Conservation (phyloP, 2,888 invertebrate genomes). For the Tinea trinotella region DNA sequence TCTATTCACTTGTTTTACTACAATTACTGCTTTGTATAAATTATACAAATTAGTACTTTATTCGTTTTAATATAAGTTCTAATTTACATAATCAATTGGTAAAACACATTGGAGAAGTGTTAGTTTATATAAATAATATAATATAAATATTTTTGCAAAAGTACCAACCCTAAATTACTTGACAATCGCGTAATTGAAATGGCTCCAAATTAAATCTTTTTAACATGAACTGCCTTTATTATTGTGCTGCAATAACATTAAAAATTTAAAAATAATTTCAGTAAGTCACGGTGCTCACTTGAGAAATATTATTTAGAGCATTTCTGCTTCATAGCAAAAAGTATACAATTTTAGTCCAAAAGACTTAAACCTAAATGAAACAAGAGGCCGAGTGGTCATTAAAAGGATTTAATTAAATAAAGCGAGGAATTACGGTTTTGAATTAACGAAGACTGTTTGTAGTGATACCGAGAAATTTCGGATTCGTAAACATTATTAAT, state of each 20-base stretch:
- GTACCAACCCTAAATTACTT: not conserved
- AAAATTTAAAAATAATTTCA: not conserved
- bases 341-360: not conserved
- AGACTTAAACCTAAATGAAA: slow-evolving; percentile 17
- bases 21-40: not conserved
- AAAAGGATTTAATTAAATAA: slow-evolving; percentile 44
- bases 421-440: slow-evolving; percentile 2
- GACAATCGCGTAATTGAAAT: not conserved
- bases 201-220: not conserved
- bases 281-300: too few species aligned
- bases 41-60: too few species aligned
- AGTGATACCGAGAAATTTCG: not conserved
- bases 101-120: too few species aligned
- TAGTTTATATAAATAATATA: too few species aligned
- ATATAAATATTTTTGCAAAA: too few species aligned
- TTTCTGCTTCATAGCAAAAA: slow-evolving; percentile 17
- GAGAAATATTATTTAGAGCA: not conserved
- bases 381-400: slow-evolving; percentile 23
- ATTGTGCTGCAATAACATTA: too few species aligned
- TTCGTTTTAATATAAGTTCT: too few species aligned
- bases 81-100: too few species aligned
- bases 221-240: too few species aligned
- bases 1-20: not conserved
- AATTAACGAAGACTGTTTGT: slow-evolving; percentile 12
- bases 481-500: not conserved